Evolutionary conservation across 1,140 invertebrate genomes (phyloP).

Genomic region (Thaumetopoea pityocampa): DNA sequence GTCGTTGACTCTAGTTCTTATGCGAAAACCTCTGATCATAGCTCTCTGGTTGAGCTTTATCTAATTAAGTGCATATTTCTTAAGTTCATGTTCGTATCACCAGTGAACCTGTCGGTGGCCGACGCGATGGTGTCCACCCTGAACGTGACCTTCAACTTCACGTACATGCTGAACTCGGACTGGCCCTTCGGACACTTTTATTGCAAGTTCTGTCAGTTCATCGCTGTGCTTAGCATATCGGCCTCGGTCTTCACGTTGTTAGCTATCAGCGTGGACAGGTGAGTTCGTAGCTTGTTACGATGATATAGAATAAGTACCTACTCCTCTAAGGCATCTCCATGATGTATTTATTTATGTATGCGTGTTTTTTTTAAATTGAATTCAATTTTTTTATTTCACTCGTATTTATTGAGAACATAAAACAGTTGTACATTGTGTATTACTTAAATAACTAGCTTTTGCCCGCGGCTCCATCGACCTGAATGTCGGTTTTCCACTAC

Average conservation of each 20-base stretch:
- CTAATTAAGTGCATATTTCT: background rate
- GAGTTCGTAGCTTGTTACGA: conserved; percentile 57
- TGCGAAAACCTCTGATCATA: too few species aligned
- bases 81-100: conserved; percentile 34
- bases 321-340: too few species aligned
- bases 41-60: too few species aligned
- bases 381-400: too few species aligned
- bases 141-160: conserved; percentile 96
- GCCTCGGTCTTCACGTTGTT: conserved; percentile 97
- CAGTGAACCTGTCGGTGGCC: conserved; percentile 94
- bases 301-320: background rate
- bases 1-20: too few species aligned
- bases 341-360: too few species aligned
- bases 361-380: too few species aligned
- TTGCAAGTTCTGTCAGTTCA: conserved; percentile 96
- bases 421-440: too few species aligned
- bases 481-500: too few species aligned
- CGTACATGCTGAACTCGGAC: conserved; percentile 92
- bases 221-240: conserved; percentile 92
- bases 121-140: conserved; percentile 95
- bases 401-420: too few species aligned
- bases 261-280: conserved; percentile 98
- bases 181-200: conserved; percentile 96
- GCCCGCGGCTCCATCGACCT: too few species aligned
- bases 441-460: too few species aligned